phyloP scores from a whole-genome alignment of 2,113 vertebrate species.

The Lanius collurio region DNA sequence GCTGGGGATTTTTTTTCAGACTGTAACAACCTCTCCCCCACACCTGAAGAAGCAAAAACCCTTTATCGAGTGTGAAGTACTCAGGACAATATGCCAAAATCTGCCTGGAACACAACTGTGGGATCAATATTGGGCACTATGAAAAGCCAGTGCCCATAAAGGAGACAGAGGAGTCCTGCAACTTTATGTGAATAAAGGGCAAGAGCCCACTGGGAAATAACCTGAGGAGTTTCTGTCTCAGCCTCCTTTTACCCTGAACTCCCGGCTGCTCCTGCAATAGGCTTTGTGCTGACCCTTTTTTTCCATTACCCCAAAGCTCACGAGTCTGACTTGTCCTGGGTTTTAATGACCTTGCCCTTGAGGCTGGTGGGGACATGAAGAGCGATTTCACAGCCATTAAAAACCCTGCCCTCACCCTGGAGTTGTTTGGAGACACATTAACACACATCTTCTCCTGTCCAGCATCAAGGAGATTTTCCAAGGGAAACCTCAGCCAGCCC shows the following conservation, averaged over 20 bases:
- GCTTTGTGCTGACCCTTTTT: neutral
- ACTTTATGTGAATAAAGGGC: neutral
- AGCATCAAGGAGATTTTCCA: neutral
- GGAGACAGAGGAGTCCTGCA: neutral
- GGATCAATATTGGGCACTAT: neutral
- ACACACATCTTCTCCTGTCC: neutral
- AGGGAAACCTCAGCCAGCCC: neutral
- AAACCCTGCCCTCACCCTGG: neutral
- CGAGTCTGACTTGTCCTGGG: neutral
- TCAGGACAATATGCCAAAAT: neutral
- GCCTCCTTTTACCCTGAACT: no score
- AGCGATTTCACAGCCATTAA: neutral
- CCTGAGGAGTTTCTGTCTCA: neutral
- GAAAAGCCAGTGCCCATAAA: neutral
- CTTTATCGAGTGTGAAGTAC: neutral
- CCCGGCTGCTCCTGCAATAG: neutral
- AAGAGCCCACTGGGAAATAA: neutral
- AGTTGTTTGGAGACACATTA: no score
- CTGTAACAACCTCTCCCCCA: neutral
- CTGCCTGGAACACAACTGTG: neutral
- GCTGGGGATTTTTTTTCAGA: neutral
- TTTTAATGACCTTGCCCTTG: neutral
- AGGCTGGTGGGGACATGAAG: no score
- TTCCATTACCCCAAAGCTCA: accelerated
- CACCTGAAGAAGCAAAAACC: neutral